A percentile compares a stretch with the other conserved stretches of the same genome.
These are phyloP conservation scores for Drosophila varians DNA, from an alignment of 1,140 invertebrate species.

Conservation along the genomic window DNA sequence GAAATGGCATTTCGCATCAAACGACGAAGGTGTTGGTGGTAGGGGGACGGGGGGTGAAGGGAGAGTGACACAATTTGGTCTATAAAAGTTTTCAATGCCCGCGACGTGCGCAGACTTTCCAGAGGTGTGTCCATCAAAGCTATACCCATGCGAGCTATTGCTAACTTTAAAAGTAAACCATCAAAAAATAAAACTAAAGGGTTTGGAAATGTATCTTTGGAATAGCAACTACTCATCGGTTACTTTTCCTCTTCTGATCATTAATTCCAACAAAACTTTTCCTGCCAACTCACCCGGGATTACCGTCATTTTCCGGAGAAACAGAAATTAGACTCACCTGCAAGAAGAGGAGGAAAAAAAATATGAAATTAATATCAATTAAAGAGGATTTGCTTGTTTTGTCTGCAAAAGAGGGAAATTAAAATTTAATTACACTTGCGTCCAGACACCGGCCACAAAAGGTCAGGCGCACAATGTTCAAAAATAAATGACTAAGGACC, in stretches of 20 bases:
- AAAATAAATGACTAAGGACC: constrained; percentile 42
- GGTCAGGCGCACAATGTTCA: constrained; percentile 47
- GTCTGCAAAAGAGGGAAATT: constrained; percentile 41
- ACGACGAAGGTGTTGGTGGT: too few species aligned
- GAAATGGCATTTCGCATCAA: constrained; percentile 48
- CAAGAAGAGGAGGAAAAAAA: constrained; percentile 39
- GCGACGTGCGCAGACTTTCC: constrained; percentile 46
- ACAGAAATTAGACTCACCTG: constrained; percentile 51
- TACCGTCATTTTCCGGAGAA: constrained; percentile 7
- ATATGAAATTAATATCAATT: constrained; percentile 75
- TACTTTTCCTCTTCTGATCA: neutral
- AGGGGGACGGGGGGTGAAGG: neutral
- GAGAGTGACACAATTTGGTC: constrained; percentile 64
- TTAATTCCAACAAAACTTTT: neutral
- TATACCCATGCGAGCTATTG: constrained; percentile 1
- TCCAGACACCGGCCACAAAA: constrained; percentile 41
- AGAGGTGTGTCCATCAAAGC: constrained; percentile 17
- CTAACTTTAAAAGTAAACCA: constrained; percentile 27
- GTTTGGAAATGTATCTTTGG: neutral
- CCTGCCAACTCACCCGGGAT: constrained; percentile 3
- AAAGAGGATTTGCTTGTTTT: constrained; percentile 46
- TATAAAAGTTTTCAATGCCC: constrained; percentile 75
- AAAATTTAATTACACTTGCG: constrained; percentile 69
- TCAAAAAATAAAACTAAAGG: constrained; percentile 2
- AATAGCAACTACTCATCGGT: neutral